A percentile compares a stretch with the other conserved stretches of the same genome.
Evolutionary conservation across 2,888 invertebrate genomes (phyloP).

Genomic region (Dinocampus coccinellae): DNA sequence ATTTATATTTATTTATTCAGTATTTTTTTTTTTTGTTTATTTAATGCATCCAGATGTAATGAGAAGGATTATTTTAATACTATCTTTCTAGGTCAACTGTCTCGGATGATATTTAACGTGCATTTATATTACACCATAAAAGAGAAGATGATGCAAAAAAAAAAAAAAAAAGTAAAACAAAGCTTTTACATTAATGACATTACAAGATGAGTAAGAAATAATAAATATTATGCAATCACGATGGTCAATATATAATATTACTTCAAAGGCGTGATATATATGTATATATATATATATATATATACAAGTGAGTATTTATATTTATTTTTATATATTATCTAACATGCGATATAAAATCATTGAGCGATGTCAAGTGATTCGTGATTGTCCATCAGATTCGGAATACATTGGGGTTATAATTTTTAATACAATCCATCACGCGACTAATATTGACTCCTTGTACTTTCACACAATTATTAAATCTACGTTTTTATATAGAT

Average conservation of each 20-base stretch:
- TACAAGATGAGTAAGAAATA: too few relatives aligned
- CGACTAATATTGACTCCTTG: too few relatives aligned
- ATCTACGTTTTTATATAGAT: background rate
- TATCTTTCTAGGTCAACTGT: conserved; percentile 1
- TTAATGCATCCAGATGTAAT: background rate
- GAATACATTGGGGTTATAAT: too few relatives aligned
- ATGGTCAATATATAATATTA: background rate
- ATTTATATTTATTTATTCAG: background rate
- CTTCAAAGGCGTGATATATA: background rate
- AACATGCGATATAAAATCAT: background rate
- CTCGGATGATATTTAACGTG: background rate
- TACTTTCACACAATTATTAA: conserved; percentile 19
- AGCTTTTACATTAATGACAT: background rate
- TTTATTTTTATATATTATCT: background rate
- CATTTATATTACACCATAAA: background rate
- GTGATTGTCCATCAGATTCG: background rate
- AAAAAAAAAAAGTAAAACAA: background rate
- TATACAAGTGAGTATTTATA: background rate
- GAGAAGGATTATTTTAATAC: background rate
- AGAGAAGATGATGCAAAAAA: background rate
- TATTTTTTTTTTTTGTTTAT: background rate
- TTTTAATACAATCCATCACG: too few relatives aligned
- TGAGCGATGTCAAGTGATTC: background rate
- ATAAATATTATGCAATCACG: background rate
- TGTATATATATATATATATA: background rate